Percentiles rank a stretch among this genome's conserved stretches.
These are phyloP conservation scores for Zapornia atra DNA, from an alignment of 2,113 vertebrate species.

Conservation along the genomic window DNA sequence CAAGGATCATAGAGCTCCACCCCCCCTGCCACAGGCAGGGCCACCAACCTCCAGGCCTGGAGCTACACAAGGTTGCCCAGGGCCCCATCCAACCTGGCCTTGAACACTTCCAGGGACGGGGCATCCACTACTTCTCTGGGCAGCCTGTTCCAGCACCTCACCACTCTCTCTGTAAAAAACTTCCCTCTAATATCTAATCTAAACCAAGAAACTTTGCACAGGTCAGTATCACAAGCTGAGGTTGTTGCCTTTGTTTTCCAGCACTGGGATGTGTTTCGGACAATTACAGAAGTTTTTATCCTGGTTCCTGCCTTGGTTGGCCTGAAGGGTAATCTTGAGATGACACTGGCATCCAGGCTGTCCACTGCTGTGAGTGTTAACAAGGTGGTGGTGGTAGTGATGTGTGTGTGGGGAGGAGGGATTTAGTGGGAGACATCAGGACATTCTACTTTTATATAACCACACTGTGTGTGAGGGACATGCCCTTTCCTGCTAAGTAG, in stretches of 20 bases:
- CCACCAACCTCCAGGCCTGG: too few relatives aligned
- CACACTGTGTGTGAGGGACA: not conserved
- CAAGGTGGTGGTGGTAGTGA: not conserved
- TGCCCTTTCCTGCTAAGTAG: not conserved
- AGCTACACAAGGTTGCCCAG: too few relatives aligned
- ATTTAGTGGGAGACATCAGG: not conserved
- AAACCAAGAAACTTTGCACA: not conserved
- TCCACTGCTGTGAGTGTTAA: conserved; percentile 88
- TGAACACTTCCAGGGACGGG: too few relatives aligned
- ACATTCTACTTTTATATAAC: not conserved
- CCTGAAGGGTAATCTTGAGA: conserved; percentile 96
- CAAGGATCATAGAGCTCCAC: too few relatives aligned
- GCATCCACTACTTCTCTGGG: too few relatives aligned
- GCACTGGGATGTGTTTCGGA: conserved; percentile 91
- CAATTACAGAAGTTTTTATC: conserved; percentile 87
- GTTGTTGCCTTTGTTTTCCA: conserved; percentile 41
- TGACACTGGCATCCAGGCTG: conserved; percentile 93
- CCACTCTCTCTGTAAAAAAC: too few relatives aligned
- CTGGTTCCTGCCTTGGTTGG: conserved; percentile 93
- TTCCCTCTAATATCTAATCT: too few relatives aligned
- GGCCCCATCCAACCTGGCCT: too few relatives aligned
- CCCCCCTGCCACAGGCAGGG: too few relatives aligned
- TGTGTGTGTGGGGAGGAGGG: not conserved
- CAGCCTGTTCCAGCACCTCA: too few relatives aligned
- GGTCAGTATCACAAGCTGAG: not conserved